Percentiles rank a stretch among this genome's conserved stretches.
phyloP scores from a whole-genome alignment of 2,888 invertebrate species.

The Sinotaia quadrata region DNA sequence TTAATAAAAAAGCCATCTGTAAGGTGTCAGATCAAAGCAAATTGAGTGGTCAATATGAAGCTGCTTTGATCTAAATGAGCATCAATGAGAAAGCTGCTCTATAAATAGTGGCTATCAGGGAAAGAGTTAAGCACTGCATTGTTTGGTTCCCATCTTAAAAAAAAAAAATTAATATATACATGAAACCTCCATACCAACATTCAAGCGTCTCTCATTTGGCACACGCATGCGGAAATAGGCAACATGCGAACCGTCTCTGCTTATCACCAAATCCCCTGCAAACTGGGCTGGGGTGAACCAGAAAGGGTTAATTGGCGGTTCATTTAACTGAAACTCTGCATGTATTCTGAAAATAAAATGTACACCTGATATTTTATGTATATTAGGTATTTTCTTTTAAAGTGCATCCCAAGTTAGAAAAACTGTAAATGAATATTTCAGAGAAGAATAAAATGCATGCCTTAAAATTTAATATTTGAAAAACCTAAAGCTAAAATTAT shows the following conservation, averaged over 20 bases:
- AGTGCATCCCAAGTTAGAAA: too few relatives aligned
- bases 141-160: too few relatives aligned
- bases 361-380: too few relatives aligned
- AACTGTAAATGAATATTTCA: not conserved
- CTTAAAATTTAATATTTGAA: not conserved
- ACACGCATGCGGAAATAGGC: conserved; percentile 65
- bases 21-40: too few relatives aligned
- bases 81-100: too few relatives aligned
- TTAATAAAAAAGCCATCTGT: too few relatives aligned
- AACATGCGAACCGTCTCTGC: conserved; percentile 55
- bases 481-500: too few relatives aligned
- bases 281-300: conserved; percentile 72
- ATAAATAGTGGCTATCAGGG: too few relatives aligned
- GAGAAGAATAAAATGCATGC: not conserved
- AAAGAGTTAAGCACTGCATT: too few relatives aligned
- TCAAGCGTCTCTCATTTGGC: conserved; percentile 63
- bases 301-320: conserved; percentile 67
- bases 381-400: not conserved
- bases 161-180: too few relatives aligned
- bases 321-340: conserved; percentile 71
- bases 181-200: conserved; percentile 72
- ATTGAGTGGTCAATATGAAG: too few relatives aligned
- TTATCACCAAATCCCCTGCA: conserved; percentile 64
- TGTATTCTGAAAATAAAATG: conserved; percentile 60
- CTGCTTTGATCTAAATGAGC: too few relatives aligned